A percentile compares a stretch with the other conserved stretches of the same genome.
phyloP scores from a whole-genome alignment of 2,113 vertebrate species.

The Oncorhynchus nerka region DNA sequence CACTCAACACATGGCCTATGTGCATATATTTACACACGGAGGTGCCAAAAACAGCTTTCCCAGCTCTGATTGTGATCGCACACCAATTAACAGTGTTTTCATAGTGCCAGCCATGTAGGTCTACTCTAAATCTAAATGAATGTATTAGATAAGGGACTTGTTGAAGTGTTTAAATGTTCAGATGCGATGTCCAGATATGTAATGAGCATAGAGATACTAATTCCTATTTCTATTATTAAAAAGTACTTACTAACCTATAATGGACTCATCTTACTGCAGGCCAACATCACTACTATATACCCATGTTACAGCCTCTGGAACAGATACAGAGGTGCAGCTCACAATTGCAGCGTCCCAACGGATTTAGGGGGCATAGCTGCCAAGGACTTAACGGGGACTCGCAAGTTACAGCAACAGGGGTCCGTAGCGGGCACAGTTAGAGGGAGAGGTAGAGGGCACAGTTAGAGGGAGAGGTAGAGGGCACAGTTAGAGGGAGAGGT shows the following conservation, averaged over 20 bases:
- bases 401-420: neutral
- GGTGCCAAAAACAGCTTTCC: slow-evolving; percentile 26
- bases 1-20: neutral
- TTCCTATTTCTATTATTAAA: too few relatives aligned
- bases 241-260: neutral
- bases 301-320: too few relatives aligned
- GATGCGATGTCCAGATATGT: neutral
- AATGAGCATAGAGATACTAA: too few relatives aligned
- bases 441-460: slow-evolving; percentile 64
- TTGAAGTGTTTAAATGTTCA: neutral
- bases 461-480: slow-evolving; percentile 56
- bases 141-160: too few relatives aligned
- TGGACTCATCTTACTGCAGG: neutral
- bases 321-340: neutral
- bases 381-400: neutral
- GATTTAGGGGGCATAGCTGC: neutral
- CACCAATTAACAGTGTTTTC: slow-evolving; percentile 55
- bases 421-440: neutral
- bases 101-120: neutral
- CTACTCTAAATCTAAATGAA: neutral
- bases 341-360: too few relatives aligned
- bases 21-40: slow-evolving; percentile 27
- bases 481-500: slow-evolving; percentile 50
- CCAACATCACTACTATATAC: too few relatives aligned
- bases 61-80: slow-evolving; percentile 2